phyloP scores from a whole-genome alignment of 1,140 invertebrate species.

The Piezodorus guildinii region DNA sequence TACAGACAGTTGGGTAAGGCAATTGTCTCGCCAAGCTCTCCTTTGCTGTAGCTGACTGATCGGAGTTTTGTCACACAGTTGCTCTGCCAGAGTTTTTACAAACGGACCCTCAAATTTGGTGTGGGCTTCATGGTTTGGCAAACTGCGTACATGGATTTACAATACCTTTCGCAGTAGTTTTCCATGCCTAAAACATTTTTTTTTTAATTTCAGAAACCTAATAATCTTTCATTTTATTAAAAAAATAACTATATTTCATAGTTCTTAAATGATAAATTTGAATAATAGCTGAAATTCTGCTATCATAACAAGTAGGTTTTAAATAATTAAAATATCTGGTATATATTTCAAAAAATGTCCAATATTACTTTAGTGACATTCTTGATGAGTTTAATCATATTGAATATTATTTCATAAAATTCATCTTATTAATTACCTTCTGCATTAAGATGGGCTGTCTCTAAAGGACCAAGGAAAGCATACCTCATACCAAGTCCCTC shows the following conservation, averaged over 20 bases:
- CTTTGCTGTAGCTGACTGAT: constrained; percentile 60
- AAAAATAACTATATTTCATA: too few relatives aligned
- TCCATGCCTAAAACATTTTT: constrained; percentile 42
- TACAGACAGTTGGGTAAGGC: constrained; percentile 66
- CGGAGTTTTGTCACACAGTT: constrained; percentile 61
- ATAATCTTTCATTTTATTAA: too few relatives aligned
- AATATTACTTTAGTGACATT: too few relatives aligned
- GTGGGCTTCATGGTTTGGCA: constrained; percentile 61
- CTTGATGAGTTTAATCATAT: too few relatives aligned
- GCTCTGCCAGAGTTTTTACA: constrained; percentile 44
- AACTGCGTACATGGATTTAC: constrained; percentile 63
- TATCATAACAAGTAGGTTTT: too few relatives aligned
- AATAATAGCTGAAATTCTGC: too few relatives aligned
- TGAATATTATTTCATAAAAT: too few relatives aligned
- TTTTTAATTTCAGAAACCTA: too few relatives aligned
- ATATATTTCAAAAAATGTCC: too few relatives aligned
- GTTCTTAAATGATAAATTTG: too few relatives aligned
- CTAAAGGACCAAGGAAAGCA: constrained; percentile 85
- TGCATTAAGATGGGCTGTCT: constrained; percentile 90
- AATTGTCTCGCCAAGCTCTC: constrained; percentile 70
- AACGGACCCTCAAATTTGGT: constrained; percentile 58
- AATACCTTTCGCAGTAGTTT: constrained; percentile 63
- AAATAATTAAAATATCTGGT: too few relatives aligned
- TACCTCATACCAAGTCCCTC: constrained; percentile 90
- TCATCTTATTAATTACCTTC: constrained; percentile 50